Percentiles rank a stretch among this genome's conserved stretches.
phyloP scores from a whole-genome alignment of 2,797 vertebrate species.

The Neoniphon sammara region DNA sequence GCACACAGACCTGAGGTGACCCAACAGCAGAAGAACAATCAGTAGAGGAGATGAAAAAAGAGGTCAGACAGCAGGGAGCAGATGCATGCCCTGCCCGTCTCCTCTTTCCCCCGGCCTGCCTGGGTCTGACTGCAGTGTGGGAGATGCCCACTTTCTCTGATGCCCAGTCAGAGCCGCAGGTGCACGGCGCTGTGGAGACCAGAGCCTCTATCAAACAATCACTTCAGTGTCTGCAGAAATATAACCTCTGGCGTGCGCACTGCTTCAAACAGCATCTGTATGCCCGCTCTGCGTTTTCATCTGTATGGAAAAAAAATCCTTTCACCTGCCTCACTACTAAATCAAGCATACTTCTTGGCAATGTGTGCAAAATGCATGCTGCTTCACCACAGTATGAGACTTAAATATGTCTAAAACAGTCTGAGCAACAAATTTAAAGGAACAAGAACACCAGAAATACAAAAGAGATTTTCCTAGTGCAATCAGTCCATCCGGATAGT shows the following conservation, averaged over 20 bases:
- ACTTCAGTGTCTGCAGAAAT: constrained; percentile 28
- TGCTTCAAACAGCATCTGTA: constrained; percentile 53
- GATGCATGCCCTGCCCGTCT: constrained; percentile 54
- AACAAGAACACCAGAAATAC: too few species aligned
- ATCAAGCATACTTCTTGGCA: constrained; percentile 13
- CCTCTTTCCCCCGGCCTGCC: constrained; percentile 33
- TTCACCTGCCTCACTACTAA: constrained; percentile 30
- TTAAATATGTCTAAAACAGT: constrained; percentile 16
- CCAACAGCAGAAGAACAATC: constrained; percentile 66
- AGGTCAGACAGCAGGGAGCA: constrained; percentile 69
- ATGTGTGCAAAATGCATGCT: constrained; percentile 33
- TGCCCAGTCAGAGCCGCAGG: constrained; percentile 57
- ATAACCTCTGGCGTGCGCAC: constrained; percentile 47
- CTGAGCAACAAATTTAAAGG: not conserved
- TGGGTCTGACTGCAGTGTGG: constrained; percentile 54
- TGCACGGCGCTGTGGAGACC: constrained; percentile 43
- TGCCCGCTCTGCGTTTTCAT: constrained; percentile 47
- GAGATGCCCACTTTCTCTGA: constrained; percentile 60
- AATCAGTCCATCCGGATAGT: too few species aligned
- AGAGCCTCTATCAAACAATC: constrained; percentile 45
- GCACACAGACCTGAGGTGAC: constrained; percentile 66
- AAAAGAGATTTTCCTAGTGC: too few species aligned
- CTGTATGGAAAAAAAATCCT: constrained; percentile 38
- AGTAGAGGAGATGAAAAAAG: constrained; percentile 63
- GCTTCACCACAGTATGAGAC: constrained; percentile 38